phyloP scores from a whole-genome alignment of 1,140 invertebrate genomes.

The Hylaeus anthracinus region DNA sequence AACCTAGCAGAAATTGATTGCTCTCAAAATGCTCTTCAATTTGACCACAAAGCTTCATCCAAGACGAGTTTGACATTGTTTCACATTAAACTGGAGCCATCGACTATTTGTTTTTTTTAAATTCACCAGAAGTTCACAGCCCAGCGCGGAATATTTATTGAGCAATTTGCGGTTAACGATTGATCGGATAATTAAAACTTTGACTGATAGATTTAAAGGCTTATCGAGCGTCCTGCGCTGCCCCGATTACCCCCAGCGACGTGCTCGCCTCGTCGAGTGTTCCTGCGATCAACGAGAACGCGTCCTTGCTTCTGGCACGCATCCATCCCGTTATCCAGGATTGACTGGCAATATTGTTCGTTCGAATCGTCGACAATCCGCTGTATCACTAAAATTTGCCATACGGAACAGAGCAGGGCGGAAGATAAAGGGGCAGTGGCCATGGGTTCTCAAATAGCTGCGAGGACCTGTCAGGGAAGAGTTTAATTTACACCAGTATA shows the following conservation, averaged over 20 bases:
- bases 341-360: slow-evolving; percentile 16
- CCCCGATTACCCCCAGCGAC: neutral
- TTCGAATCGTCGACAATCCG: slow-evolving; percentile 16
- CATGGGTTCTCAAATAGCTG: slow-evolving; percentile 16
- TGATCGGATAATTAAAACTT: neutral
- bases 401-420: slow-evolving; percentile 10
- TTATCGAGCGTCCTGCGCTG: neutral
- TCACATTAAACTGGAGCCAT: too few species aligned
- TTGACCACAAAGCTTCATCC: too few species aligned
- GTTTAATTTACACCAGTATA: neutral
- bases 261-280: neutral
- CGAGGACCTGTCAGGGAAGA: neutral
- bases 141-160: neutral
- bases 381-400: slow-evolving; percentile 26
- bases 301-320: slow-evolving; percentile 16
- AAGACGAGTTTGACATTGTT: too few species aligned
- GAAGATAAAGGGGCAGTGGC: neutral
- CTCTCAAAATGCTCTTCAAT: too few species aligned
- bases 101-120: neutral
- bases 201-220: neutral
- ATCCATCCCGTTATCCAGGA: slow-evolving; percentile 10
- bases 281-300: neutral
- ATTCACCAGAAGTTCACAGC: neutral
- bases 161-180: neutral
- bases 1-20: too few species aligned